These are phyloP conservation scores for Drosophila orosa DNA, from an alignment of 1,140 invertebrate genomes.

Conservation along the genomic window DNA sequence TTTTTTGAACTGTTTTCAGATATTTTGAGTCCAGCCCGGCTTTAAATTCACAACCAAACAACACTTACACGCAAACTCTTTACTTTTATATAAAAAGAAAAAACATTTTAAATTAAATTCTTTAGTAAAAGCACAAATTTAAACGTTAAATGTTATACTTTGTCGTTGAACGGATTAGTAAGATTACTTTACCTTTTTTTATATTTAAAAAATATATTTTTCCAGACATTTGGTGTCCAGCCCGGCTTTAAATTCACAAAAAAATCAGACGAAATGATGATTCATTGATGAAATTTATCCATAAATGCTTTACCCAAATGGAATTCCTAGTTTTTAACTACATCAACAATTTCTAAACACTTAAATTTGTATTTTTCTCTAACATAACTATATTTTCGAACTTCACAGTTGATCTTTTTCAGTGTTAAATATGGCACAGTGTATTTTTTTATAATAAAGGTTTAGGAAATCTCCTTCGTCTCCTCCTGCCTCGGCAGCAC, in stretches of 20 bases:
- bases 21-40: too few relatives aligned
- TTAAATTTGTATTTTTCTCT: neutral
- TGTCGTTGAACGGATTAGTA: too few relatives aligned
- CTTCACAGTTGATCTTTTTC: neutral
- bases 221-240: neutral
- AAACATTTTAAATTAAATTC: too few relatives aligned
- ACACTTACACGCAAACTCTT: too few relatives aligned
- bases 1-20: too few relatives aligned
- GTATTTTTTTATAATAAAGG: neutral
- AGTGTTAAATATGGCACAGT: constrained; percentile 6
- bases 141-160: too few relatives aligned
- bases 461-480: constrained; percentile 10
- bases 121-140: too few relatives aligned
- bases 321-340: neutral
- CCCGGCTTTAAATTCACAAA: neutral
- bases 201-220: too few relatives aligned
- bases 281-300: neutral
- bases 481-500: constrained; percentile 27
- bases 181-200: too few relatives aligned
- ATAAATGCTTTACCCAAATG: neutral
- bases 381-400: constrained; percentile 1
- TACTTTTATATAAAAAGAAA: too few relatives aligned
- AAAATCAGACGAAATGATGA: neutral
- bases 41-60: too few relatives aligned
- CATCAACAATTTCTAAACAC: neutral